Percentiles rank a stretch among this genome's conserved stretches.
These are phyloP conservation scores for Corythornis vintsioides DNA, from an alignment of 2,113 vertebrate genomes.

Conservation along the genomic window DNA sequence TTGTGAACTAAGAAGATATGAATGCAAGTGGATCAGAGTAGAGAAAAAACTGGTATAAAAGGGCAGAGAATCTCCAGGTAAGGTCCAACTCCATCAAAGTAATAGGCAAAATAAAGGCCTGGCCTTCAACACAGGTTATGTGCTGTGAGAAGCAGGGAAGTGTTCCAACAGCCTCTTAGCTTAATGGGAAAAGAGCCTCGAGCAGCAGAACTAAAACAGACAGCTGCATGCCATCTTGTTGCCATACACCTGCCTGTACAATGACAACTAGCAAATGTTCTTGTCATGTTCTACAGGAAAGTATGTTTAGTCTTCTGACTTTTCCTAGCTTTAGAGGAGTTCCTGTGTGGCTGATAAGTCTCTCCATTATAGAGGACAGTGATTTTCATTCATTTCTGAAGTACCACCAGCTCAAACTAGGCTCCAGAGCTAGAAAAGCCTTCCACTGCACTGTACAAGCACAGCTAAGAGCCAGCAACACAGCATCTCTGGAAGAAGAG, in stretches of 20 bases:
- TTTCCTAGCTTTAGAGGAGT: background rate
- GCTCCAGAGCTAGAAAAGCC: background rate
- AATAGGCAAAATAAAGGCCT: background rate
- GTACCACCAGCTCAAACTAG: background rate
- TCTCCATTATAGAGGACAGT: background rate
- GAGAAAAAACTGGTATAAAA: background rate
- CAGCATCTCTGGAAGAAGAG: background rate
- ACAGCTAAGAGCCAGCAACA: background rate
- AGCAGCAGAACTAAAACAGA: background rate
- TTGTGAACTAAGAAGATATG: background rate
- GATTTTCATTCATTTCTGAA: background rate
- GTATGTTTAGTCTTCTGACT: background rate
- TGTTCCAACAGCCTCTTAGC: background rate
- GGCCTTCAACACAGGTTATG: background rate
- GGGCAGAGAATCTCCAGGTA: background rate
- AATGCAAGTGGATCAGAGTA: background rate
- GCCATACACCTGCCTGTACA: background rate
- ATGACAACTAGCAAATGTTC: background rate
- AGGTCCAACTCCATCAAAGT: background rate
- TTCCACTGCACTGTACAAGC: background rate
- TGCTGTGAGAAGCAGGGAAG: background rate
- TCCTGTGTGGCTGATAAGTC: background rate
- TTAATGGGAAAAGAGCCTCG: background rate
- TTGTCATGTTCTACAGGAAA: background rate
- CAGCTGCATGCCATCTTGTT: background rate